Base-by-base conservation (phyloP, 2,113 vertebrate species). In the Corapipo altera region DNA sequence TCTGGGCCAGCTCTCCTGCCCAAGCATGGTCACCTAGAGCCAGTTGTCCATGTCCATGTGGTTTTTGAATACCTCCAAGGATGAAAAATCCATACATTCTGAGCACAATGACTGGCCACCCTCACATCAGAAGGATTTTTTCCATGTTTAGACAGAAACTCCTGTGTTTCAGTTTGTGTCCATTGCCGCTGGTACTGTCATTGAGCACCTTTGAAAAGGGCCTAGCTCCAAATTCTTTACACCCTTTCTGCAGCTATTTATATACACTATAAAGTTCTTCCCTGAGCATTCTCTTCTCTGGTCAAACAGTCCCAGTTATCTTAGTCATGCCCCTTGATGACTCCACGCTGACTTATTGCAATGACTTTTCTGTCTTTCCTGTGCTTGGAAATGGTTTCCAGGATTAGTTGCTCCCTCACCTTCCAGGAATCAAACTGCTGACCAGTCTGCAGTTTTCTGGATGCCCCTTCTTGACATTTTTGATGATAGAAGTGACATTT, bases 221-320 rank as follows among this genome's bases (percentile, higher is more conserved):
- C 14, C 51, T 48, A 33, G 27, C 10, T 69, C 15, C 20, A 69
- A n/a, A 24, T 35, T n/a, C 27, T 49, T 65, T 9, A 52, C 7
- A 82, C 12, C 4, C 54, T 58, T 64, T n/a, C 48, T 69, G 30
- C 4, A 6, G 22, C 4, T 82, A 37, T 58, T 67, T 72, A 24
- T n/a, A 43, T 8, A 9, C 0, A 1, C 23, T 67, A 19, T 18
- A 54, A 43, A 62, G 22, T 8, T 52, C 1, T 66, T 8, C 11
- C 43, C 14, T 3, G 5, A 41, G 27, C 9, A 5, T n/a, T 71
- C n/a, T 43, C 35, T 57, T 69, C 61, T 59, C 32, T 26, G 44
- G 18, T 17, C 7, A 48, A 59, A 44, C 8, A 70, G 12, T 17
- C 5, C 5, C 24, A 66, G 9, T 4, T 55, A 6, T 39, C 28